Evolutionary conservation across 2,113 vertebrate species (phyloP), one percentile per base, ranked within the genome.

Genomic region (Craseonycteris thonglongyai): DNA sequence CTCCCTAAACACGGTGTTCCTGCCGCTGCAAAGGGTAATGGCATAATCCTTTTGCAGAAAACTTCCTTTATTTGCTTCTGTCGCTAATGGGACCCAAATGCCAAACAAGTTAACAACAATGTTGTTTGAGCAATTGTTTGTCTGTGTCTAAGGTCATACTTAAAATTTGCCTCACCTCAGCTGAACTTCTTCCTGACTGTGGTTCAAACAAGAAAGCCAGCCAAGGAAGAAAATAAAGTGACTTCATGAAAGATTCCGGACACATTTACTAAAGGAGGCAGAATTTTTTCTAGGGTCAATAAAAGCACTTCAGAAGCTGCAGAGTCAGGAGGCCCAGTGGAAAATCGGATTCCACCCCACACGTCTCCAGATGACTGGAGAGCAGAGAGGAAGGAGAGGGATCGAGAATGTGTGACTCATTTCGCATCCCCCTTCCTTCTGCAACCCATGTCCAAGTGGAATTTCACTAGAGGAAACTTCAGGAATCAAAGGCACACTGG

Each of bases 161-260:
- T 2, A 95, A 92, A 93, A 93, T 16, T 30, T 16, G 47, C 0
- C 69, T 96, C 88, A 75, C 98, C 97, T 98, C 96, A 96, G 47
- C 88, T 96, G 96, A 97, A 96, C 97, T 96, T 63, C 89, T 80
- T 58, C 86, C 93, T 51, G 94, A 92, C 63, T 0, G 0, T 0
- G 90, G 85, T 95, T 96, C 97, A 97, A 96, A 96, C 0, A 75
- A 93, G 95, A 95, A 96, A 82, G 88, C 95, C 35, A 81, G 92
- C 65, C 76, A 95, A 92, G n/a, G 61, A 92, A 14, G 56, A 97
- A 96, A 97, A 92, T 92, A 33, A 95, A 95, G 97, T 97, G 96
- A 98, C 94, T 97, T 90, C 96, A 96, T n/a, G 1, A 95, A 91
- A 95, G 87, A 96, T 79, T 93, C 96, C 96, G 95, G 95, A 97